Evolutionary conservation across 2,888 invertebrate species (phyloP).

Genomic region (Argyra leucocephala): DNA sequence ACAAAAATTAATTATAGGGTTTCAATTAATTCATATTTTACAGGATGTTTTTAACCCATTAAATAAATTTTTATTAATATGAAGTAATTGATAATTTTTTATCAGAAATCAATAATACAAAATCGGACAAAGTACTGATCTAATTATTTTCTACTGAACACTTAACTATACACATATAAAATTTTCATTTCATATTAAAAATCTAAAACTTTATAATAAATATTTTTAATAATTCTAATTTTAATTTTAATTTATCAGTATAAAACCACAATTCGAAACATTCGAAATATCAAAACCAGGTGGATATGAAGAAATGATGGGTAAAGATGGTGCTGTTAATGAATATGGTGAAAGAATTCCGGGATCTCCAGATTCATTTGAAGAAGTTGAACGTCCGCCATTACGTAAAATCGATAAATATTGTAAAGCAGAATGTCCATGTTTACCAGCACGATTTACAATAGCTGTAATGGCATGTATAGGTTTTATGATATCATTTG

Average conservation of each 20-base stretch:
- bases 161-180: no score
- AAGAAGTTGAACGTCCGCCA: constrained; percentile 75
- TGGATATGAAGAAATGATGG: constrained; percentile 38
- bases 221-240: no score
- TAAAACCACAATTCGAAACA: constrained; percentile 34
- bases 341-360: constrained; percentile 45
- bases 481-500: constrained; percentile 90
- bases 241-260: constrained; percentile 20
- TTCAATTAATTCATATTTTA: no score
- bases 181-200: no score
- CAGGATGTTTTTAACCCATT: no score
- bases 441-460: constrained; percentile 73
- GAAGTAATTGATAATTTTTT: no score
- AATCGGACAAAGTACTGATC: no score
- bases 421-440: constrained; percentile 76
- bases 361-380: constrained; percentile 65
- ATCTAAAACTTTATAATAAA: neutral
- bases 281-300: constrained; percentile 36
- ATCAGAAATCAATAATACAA: no score
- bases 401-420: constrained; percentile 80
- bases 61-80: no score
- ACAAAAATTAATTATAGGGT: no score
- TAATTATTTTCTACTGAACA: no score
- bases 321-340: constrained; percentile 22
- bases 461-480: constrained; percentile 76